A percentile compares a stretch with the other conserved stretches of the same genome.
Conservation (phyloP, 2,888 invertebrate genomes). For the Polydrusus tereticollis region DNA sequence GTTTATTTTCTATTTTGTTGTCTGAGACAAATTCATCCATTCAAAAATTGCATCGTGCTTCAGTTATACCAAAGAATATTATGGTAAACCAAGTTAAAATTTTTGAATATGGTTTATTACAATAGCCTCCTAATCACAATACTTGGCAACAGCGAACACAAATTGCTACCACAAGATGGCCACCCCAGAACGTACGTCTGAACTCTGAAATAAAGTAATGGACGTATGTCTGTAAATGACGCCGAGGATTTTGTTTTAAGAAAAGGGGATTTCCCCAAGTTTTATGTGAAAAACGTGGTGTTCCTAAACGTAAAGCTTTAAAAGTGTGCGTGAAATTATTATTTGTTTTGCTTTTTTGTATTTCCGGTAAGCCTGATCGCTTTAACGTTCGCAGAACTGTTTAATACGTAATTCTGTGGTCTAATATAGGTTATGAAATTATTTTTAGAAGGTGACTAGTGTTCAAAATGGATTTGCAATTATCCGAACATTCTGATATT, state of each 20-base stretch:
- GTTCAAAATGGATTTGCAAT: constrained; percentile 20
- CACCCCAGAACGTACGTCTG: neutral
- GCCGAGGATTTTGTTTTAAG: neutral
- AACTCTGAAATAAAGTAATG: neutral
- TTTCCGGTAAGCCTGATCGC: neutral
- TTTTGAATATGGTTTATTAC: no score
- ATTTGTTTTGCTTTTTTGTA: no score
- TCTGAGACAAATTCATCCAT: no score
- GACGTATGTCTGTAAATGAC: neutral
- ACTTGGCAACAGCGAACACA: neutral
- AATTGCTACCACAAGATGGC: no score
- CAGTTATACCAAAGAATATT: no score
- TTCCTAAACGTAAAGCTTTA: neutral
- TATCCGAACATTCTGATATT: neutral
- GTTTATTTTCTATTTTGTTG: no score
- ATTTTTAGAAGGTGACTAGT: constrained; percentile 21
- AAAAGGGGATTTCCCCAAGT: constrained; percentile 9
- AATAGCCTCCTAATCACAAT: neutral
- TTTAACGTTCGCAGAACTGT: neutral
- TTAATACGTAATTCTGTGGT: neutral
- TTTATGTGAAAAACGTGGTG: constrained; percentile 11
- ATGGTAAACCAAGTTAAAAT: neutral
- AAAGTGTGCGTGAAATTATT: neutral
- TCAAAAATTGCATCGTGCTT: no score
- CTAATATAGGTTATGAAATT: constrained; percentile 25